Evolutionary conservation across 2,888 invertebrate genomes (phyloP), one percentile per base, ranked within the genome.

Genomic region (Cinara cedri): DNA sequence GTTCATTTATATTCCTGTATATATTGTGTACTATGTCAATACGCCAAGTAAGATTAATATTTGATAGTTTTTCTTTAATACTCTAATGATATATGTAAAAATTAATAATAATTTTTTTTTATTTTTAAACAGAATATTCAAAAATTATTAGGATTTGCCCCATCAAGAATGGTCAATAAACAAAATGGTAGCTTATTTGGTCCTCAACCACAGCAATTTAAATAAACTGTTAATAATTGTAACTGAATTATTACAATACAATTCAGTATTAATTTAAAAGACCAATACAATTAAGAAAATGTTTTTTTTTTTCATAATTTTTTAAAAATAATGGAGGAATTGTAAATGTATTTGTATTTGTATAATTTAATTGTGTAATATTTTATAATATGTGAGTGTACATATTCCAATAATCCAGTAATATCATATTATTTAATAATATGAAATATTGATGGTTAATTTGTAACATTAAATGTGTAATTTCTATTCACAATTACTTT

Each of bases 11-110:
- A 85, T 99, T 99, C 87, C 88, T 99, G 80, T 99, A 99, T 86
- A 98, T 99, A 85, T 88, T 99, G 75, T 99, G 98, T 87, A 99
- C 99, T 46, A 99, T 99, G 99, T 98, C 98, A 66, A 98, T 99
- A 82, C 89, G 95, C 89, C 94, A 92, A 88, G 90, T 90, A 85
- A 83, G 82, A 81, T 44, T 16, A 60, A 19, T 34, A 63, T 34
- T 34, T 4, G 6, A 34, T 34, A 34, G 34, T 34, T 34, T 34
- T 34, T 34, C 34, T 34, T 34, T 34, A 34, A 34, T 34, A 34
- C 34, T 34, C 3, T 34, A 6, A 34, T 4, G 6, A 34, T 34
- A 34, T 34, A 6, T 34, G 6, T 34, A 34, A 34, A 34, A 34
- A 34, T 4, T 54, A 54, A 46, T 66, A 42, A 34, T 72, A 0